Conservation (phyloP, 2,113 vertebrate species). For the Eira barbara region DNA sequence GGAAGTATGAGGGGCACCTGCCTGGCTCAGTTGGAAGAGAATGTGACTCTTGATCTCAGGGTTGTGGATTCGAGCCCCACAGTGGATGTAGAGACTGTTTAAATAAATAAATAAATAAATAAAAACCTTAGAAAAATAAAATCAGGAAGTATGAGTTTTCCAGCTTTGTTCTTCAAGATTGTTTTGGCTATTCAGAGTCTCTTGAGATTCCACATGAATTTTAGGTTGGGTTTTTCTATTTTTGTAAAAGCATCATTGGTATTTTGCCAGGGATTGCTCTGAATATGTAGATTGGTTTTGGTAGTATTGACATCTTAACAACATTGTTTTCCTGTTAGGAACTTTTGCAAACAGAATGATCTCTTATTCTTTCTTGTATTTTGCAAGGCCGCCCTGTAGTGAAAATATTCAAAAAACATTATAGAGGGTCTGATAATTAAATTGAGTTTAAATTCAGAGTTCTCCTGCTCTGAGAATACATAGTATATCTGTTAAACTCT, state of each 20-base stretch:
- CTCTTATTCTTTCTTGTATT: background rate
- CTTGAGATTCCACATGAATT: background rate
- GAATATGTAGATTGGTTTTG: background rate
- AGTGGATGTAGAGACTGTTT: background rate
- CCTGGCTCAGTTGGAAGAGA: background rate
- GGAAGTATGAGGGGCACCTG: background rate
- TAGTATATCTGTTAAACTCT: background rate
- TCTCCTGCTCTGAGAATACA: background rate
- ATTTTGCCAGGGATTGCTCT: background rate
- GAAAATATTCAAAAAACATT: background rate
- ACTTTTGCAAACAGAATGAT: background rate
- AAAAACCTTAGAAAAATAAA: background rate
- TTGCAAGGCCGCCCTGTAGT: background rate
- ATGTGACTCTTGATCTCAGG: background rate
- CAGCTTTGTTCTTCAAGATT: background rate
- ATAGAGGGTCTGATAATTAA: background rate
- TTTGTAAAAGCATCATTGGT: background rate
- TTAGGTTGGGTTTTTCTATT: background rate
- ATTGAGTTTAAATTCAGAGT: conserved; percentile 4
- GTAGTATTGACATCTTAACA: background rate
- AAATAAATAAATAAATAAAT: background rate
- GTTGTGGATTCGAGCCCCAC: background rate
- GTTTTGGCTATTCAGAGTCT: background rate
- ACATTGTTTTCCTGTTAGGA: background rate
- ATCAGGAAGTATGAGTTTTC: background rate